These are phyloP conservation scores for Eristalinus sepulchralis DNA, from an alignment of 2,888 invertebrate species.

Conservation along the genomic window DNA sequence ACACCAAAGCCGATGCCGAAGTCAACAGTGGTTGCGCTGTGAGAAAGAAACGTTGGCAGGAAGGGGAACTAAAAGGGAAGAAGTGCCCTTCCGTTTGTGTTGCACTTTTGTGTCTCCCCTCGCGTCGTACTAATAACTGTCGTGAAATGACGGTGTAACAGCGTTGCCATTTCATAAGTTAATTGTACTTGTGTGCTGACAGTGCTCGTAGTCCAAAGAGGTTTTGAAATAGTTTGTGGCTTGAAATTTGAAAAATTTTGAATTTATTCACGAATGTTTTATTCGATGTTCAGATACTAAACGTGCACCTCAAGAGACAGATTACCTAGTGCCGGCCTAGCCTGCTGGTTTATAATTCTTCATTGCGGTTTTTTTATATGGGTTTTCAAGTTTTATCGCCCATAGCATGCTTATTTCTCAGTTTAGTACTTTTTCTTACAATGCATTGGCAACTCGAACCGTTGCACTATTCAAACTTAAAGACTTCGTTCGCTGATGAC, in stretches of 20 bases:
- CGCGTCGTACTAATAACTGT: neutral
- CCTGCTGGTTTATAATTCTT: too few species aligned
- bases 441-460: constrained; percentile 1
- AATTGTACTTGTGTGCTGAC: too few species aligned
- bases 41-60: constrained; percentile 49
- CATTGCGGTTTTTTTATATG: too few species aligned
- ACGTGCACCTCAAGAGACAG: too few species aligned
- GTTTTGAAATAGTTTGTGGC: too few species aligned
- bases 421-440: neutral
- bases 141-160: neutral
- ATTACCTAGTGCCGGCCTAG: too few species aligned
- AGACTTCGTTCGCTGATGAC: constrained; percentile 40
- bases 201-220: too few species aligned
- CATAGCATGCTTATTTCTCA: too few species aligned
- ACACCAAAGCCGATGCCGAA: neutral
- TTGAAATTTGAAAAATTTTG: too few species aligned
- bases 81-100: constrained; percentile 46
- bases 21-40: constrained; percentile 43
- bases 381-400: too few species aligned
- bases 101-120: constrained; percentile 7
- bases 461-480: neutral
- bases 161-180: neutral
- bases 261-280: too few species aligned
- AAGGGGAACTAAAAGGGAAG: constrained; percentile 50
- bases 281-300: too few species aligned